Evolutionary conservation across 2,888 invertebrate species (phyloP).

Genomic region (Desoria tigrina): DNA sequence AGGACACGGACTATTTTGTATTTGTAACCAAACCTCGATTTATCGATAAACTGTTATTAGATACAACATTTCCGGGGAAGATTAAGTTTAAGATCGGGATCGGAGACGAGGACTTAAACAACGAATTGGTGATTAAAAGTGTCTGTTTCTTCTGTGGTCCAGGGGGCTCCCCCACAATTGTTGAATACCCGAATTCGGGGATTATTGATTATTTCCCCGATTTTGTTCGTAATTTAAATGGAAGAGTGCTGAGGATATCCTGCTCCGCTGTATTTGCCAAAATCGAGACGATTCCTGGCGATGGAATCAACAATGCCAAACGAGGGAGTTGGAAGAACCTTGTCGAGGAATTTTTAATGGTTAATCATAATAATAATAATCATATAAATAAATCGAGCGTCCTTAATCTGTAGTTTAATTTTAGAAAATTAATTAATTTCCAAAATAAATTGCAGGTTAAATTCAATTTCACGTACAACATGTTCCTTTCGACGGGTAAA

Average conservation of each 20-base stretch:
- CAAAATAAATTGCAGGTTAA: background rate
- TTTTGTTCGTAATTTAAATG: constrained; percentile 1
- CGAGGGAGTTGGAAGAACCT: constrained; percentile 2
- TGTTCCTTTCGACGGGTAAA: constrained; percentile 10
- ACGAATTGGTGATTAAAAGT: constrained; percentile 8
- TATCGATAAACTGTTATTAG: constrained; percentile 25
- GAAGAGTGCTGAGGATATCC: background rate
- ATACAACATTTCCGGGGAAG: constrained; percentile 25
- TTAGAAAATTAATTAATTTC: background rate
- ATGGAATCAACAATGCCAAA: constrained; percentile 2
- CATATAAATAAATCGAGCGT: background rate
- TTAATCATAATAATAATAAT: constrained; percentile 9
- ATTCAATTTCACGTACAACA: constrained; percentile 45
- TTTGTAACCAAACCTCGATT: constrained; percentile 21
- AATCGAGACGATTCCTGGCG: background rate
- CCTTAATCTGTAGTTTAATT: background rate
- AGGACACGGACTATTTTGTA: constrained; percentile 36
- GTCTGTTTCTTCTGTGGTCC: constrained; percentile 16
- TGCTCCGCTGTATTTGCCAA: background rate
- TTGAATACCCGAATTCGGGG: background rate
- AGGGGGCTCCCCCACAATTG: background rate
- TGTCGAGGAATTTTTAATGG: background rate
- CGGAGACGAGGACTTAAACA: too few species aligned
- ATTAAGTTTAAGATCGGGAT: constrained; percentile 35
- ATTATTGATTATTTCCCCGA: constrained; percentile 7